Base-by-base conservation (phyloP, 2,113 vertebrate genomes). In the Coturnix japonica region DNA sequence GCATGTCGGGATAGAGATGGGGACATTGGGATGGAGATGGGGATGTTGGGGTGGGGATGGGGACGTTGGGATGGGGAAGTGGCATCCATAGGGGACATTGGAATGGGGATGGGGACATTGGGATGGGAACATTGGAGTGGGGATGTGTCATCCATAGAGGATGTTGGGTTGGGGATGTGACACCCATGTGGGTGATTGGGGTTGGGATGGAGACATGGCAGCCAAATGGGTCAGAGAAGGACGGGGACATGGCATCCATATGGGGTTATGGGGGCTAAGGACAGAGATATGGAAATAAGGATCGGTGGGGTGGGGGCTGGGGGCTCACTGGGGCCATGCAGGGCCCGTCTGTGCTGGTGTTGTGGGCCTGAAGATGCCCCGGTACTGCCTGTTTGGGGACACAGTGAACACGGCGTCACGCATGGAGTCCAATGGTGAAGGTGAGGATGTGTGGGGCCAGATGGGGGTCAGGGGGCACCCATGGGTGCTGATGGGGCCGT, bases 301-400 rank as follows among this genome's bases (percentile, higher is more conserved):
- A 26, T 28, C 26, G 16, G 51, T 9, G 76, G 59, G 43, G 30
- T 0, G 20, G 61, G 16, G 23, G 2, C 33, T 0, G 3, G n/a
- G 20, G 17, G 6, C 44, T 20, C 47, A 70, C 75, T 11, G 39
- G 46, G 26, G 67, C 31, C 81, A 37, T 35, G 15, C 75, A 99
- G 99, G 98, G 11, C 98, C 98, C 0, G 99, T 99, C 74, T 99
- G 99, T 49, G 98, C 98, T 0, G 99, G 99, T 0, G 99, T 99
- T 9, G 99, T 99, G 11, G 99, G 99, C 6, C 96, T 99, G 79
- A 99, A 99, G 97, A 99, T 99, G 98, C 99, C 99, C 2, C 98
- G 99, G 2, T 99, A 98, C 90, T 99, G 99, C 93, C 97, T 99
- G 64, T 99, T 99, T 26, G 99, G 99, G 7, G 99, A 99, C 95